These are phyloP conservation scores for Amiota minor DNA, from an alignment of 2,888 invertebrate genomes.

Conservation along the genomic window DNA sequence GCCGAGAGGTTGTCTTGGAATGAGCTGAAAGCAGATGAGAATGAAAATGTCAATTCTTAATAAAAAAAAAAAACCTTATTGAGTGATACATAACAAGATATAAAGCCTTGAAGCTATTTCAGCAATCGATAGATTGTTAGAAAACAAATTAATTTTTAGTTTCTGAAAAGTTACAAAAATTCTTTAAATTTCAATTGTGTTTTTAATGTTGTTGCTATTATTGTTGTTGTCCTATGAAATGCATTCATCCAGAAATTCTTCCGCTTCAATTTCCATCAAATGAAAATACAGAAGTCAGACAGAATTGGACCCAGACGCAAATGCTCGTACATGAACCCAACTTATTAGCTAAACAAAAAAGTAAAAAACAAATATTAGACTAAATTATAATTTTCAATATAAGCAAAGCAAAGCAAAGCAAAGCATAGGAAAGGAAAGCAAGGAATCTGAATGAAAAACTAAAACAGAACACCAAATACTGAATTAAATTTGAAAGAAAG, in stretches of 20 bases:
- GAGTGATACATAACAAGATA: too few relatives aligned
- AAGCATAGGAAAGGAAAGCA: neutral
- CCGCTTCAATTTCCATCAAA: slow-evolving; percentile 62
- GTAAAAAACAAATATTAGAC: slow-evolving; percentile 44
- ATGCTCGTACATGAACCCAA: neutral
- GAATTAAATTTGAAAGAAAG: neutral
- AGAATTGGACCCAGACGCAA: slow-evolving; percentile 4
- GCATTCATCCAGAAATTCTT: slow-evolving; percentile 65
- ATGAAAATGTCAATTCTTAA: too few relatives aligned
- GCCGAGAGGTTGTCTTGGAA: too few relatives aligned
- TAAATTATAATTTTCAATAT: slow-evolving; percentile 64
- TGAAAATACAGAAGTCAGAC: slow-evolving; percentile 23
- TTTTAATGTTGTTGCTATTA: slow-evolving; percentile 28
- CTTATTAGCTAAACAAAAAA: neutral
- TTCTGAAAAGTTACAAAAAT: too few relatives aligned
- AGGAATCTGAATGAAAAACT: slow-evolving; percentile 52
- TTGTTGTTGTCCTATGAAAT: slow-evolving; percentile 59
- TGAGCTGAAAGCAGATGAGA: too few relatives aligned
- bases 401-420: slow-evolving; percentile 29
- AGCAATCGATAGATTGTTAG: too few relatives aligned
- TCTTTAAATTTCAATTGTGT: slow-evolving; percentile 13
- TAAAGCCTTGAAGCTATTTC: too few relatives aligned
- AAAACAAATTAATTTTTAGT: neutral
- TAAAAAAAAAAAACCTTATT: too few relatives aligned
- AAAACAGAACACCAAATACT: slow-evolving; percentile 55